phyloP scores from a whole-genome alignment of 2,113 vertebrate genomes.

The Semnornis frantzii region DNA sequence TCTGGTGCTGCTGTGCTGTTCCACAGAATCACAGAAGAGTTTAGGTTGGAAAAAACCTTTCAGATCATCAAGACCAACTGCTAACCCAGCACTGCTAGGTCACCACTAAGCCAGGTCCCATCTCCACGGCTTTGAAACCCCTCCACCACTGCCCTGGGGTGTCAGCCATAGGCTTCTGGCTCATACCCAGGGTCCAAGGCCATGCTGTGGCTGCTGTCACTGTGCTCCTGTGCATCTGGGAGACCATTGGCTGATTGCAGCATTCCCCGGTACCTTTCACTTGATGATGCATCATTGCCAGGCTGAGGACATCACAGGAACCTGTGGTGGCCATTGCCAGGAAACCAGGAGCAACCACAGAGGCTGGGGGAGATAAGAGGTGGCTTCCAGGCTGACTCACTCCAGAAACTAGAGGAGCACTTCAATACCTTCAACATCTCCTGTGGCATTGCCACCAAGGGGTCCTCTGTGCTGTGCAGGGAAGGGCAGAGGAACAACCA shows the following conservation, averaged over 20 bases:
- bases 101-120: too few relatives aligned
- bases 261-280: background rate
- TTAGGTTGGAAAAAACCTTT: too few relatives aligned
- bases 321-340: background rate
- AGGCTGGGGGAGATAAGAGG: background rate
- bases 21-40: too few relatives aligned
- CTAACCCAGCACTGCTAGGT: too few relatives aligned
- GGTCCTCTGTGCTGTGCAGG: background rate
- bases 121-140: too few relatives aligned
- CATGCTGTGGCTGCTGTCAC: background rate
- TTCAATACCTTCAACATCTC: background rate
- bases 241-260: background rate
- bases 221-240: background rate
- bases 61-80: too few relatives aligned
- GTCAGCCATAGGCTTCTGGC: too few relatives aligned
- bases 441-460: background rate
- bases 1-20: background rate
- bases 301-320: background rate
- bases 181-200: too few relatives aligned
- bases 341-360: rapidly evolving
- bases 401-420: background rate
- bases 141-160: too few relatives aligned
- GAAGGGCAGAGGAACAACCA: background rate
- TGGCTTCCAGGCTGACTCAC: rapidly evolving
- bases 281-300: background rate